Evolutionary conservation across 2,888 invertebrate genomes (phyloP).

Genomic region (Amphipoea oculea): DNA sequence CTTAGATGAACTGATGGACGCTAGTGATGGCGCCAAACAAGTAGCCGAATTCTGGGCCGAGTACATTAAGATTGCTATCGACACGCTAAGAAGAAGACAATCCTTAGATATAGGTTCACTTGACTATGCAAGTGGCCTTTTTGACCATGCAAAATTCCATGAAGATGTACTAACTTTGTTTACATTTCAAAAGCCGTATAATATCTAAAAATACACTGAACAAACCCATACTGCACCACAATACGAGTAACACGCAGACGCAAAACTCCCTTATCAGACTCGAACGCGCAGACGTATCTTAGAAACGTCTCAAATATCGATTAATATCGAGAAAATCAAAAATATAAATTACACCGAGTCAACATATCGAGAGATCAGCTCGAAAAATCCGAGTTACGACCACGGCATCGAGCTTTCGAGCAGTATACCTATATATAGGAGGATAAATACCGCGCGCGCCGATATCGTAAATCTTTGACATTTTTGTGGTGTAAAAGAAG

Average conservation of each 20-base stretch:
- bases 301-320: conserved; percentile 79
- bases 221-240: conserved; percentile 31
- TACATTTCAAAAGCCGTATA: background rate
- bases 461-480: conserved; percentile 81
- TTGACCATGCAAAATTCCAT: background rate
- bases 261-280: conserved; percentile 50
- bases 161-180: background rate
- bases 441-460: conserved; percentile 69
- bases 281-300: conserved; percentile 64
- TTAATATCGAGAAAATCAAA: conserved; percentile 79
- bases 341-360: conserved; percentile 77
- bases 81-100: no score
- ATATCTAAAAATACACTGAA: background rate
- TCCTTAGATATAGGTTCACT: no score
- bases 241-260: conserved; percentile 56
- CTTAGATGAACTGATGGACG: no score
- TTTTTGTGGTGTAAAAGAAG: conserved; percentile 78
- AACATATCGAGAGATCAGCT: conserved; percentile 79
- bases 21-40: no score
- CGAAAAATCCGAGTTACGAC: conserved; percentile 75
- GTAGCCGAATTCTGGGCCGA: no score
- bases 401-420: conserved; percentile 66
- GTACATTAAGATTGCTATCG: no score
- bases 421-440: conserved; percentile 59
- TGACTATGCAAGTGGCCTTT: background rate